Evolutionary conservation across 2,888 invertebrate genomes (phyloP).

Genomic region (Adineta ricciae): DNA sequence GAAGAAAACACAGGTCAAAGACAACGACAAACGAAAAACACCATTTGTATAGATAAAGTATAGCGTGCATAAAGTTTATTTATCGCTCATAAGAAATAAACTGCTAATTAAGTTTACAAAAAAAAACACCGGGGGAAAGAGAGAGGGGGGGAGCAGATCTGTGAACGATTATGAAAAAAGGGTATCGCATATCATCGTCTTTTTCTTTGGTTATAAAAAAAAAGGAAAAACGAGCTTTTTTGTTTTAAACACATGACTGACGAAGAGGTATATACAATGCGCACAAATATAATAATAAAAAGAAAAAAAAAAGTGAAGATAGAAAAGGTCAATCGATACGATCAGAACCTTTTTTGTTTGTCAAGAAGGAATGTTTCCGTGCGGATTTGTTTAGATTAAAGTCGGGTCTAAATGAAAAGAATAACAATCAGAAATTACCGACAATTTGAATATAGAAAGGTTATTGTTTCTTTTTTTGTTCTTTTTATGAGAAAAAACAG

Average conservation of each 20-base stretch:
- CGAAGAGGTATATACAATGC: not conserved
- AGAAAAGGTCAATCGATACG: not conserved
- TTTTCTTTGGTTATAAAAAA: not conserved
- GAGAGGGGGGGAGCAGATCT: not conserved
- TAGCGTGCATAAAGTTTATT: conserved; percentile 1
- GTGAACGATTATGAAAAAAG: not conserved
- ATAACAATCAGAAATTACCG: not conserved
- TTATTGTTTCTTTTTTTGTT: not conserved
- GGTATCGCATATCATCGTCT: not conserved
- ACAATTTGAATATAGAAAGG: too few relatives aligned
- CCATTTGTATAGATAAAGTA: not conserved
- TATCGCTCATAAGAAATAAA: not conserved
- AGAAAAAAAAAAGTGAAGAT: not conserved
- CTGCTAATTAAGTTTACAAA: not conserved
- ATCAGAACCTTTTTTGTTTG: not conserved
- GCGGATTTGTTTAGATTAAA: not conserved
- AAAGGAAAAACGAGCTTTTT: not conserved
- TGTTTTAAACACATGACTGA: not conserved
- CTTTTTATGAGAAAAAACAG: too few relatives aligned
- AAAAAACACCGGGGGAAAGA: not conserved
- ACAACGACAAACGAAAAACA: not conserved
- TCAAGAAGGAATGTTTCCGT: not conserved
- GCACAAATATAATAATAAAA: not conserved
- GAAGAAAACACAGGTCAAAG: not conserved
- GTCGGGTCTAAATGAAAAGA: not conserved